Percentiles rank a stretch among this genome's conserved stretches.
phyloP scores from a whole-genome alignment of 2,888 invertebrate species.

The Mantis religiosa region DNA sequence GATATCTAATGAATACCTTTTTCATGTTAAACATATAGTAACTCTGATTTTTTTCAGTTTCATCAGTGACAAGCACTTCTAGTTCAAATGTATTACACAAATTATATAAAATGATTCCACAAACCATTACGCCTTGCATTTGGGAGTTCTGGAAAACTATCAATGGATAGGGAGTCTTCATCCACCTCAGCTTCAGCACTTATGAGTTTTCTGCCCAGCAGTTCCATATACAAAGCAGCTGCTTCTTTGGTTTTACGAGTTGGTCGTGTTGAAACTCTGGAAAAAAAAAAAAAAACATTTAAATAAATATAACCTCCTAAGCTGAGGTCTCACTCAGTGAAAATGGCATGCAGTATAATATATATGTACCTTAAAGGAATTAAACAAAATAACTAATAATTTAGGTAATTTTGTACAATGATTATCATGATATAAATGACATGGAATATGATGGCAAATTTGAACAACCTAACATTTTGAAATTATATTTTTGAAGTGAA shows the following conservation, averaged over 20 bases:
- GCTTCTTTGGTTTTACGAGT: slow-evolving; percentile 71
- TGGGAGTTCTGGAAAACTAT: slow-evolving; percentile 64
- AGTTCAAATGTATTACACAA: background rate
- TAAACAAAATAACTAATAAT: too few relatives aligned
- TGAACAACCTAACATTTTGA: too few relatives aligned
- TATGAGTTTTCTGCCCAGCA: slow-evolving; percentile 64
- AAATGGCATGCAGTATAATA: too few relatives aligned
- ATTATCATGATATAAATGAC: too few relatives aligned
- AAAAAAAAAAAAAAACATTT: slow-evolving; percentile 19
- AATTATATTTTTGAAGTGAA: too few relatives aligned
- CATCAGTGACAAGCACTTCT: background rate
- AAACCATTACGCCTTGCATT: slow-evolving; percentile 56
- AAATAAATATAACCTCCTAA: background rate
- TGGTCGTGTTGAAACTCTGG: slow-evolving; percentile 47
- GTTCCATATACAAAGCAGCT: slow-evolving; percentile 69
- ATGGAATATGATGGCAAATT: too few relatives aligned
- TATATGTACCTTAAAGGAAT: too few relatives aligned
- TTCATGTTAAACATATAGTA: too few relatives aligned
- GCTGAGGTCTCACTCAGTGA: too few relatives aligned
- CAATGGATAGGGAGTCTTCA: slow-evolving; percentile 52
- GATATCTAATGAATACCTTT: too few relatives aligned
- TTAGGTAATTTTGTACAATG: too few relatives aligned
- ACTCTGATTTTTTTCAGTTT: too few relatives aligned
- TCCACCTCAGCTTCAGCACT: slow-evolving; percentile 61
- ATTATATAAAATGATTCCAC: background rate